These are phyloP conservation scores for Bradysia coprophila DNA, from an alignment of 1,140 invertebrate genomes.

Conservation along the genomic window DNA sequence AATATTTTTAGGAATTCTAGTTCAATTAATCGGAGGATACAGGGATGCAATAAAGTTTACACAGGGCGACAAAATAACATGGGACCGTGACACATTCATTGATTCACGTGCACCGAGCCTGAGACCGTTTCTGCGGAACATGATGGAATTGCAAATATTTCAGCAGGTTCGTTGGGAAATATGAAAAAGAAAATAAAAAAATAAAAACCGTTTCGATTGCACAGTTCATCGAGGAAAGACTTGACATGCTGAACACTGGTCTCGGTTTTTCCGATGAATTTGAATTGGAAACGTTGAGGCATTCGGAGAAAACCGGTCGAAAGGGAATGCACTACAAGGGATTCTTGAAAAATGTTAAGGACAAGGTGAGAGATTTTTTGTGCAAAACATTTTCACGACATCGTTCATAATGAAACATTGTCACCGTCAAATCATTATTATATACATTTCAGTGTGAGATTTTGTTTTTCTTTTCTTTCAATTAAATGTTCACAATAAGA, in stretches of 20 bases:
- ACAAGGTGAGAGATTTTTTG: constrained; percentile 32
- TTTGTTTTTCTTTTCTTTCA: too few species aligned
- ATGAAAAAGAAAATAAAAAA: too few species aligned
- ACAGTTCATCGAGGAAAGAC: constrained; percentile 85
- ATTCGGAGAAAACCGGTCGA: constrained; percentile 65
- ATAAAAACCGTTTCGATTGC: constrained; percentile 4
- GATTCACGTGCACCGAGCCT: constrained; percentile 58
- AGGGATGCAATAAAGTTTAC: constrained; percentile 63
- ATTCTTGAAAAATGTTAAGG: constrained; percentile 56
- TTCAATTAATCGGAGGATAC: constrained; percentile 84
- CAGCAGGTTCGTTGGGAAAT: too few species aligned
- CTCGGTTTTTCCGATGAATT: constrained; percentile 86
- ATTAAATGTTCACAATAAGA: too few species aligned
- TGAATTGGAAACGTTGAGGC: constrained; percentile 72
- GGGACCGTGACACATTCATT: constrained; percentile 70
- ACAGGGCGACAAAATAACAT: constrained; percentile 66
- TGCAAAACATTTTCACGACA: constrained; percentile 1
- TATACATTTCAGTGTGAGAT: too few species aligned
- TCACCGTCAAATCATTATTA: not conserved
- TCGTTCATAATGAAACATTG: not conserved
- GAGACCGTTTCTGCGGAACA: constrained; percentile 75
- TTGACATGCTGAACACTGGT: constrained; percentile 76
- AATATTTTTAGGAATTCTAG: constrained; percentile 75
- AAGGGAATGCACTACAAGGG: constrained; percentile 62
- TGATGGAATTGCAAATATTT: constrained; percentile 87